Conservation (phyloP, 2,113 vertebrate genomes). For the Rallus limicola region DNA sequence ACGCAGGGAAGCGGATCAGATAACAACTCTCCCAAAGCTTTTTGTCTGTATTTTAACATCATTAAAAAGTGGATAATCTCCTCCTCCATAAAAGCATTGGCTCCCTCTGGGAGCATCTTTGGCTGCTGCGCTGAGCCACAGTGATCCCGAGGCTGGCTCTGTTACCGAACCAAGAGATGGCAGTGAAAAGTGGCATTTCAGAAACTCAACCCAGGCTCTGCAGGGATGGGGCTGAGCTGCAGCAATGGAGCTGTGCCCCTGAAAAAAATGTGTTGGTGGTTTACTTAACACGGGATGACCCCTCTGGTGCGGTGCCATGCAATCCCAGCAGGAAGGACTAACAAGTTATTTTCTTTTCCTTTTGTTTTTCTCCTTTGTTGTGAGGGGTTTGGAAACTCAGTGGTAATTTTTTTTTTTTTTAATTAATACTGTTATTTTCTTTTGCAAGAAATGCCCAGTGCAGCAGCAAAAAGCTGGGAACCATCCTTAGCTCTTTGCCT, state of each 20-base stretch:
- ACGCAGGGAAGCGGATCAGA: background rate
- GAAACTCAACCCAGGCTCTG: background rate
- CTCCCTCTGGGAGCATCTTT: background rate
- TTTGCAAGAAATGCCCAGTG: background rate
- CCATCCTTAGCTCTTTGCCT: background rate
- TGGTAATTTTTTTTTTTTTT: accelerated
- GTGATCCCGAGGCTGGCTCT: background rate
- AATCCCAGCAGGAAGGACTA: background rate
- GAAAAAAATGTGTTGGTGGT: background rate
- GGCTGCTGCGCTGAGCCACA: background rate
- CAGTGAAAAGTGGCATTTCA: background rate
- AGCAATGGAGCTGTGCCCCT: background rate
- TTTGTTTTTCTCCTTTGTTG: background rate
- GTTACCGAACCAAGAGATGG: accelerated
- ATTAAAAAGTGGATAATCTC: background rate
- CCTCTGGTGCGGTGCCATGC: accelerated
- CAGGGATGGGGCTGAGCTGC: background rate
- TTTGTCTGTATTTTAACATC: background rate
- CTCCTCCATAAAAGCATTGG: background rate
- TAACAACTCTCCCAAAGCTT: background rate
- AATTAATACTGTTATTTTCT: background rate
- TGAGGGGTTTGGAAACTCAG: background rate
- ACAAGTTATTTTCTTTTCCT: background rate
- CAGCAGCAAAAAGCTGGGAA: background rate
- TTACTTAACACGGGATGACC: background rate